Base-by-base conservation (phyloP, 1,140 invertebrate genomes). In the Pogonomyrmex californicus region DNA sequence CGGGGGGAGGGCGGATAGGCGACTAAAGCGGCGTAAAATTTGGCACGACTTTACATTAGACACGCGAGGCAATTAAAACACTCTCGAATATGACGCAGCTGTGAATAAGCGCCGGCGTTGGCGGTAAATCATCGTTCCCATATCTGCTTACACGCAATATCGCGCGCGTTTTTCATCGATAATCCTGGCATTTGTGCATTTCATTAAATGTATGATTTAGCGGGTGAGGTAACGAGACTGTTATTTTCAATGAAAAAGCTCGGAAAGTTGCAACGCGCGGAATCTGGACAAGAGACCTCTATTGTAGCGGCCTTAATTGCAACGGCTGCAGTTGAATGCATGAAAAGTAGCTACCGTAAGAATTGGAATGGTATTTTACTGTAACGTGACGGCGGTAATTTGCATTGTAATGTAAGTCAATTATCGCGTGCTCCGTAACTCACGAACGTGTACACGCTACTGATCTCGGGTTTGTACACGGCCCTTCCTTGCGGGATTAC, bases 321-420 rank as follows among this genome's bases (percentile, higher is more conserved):
- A 44, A 56, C 38, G 65, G 65, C 23, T 73, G 79, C 58, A 66
- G 56, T 12, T 51, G 33, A 17, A 44, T 75, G 71, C 36, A 78
- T 66, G 73, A 71, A 70, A 70, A 75, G 68, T 73, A 79, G 38
- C 70, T 54, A 51, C 49, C 66, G 75, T 81, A 79, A 79, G 81
- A 87, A 90, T 87, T 56, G 54, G 76, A 82, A 51, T 87, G 73
- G 70, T 54, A 81, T 76, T 90, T 87, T 60, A 56, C 85, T 33
- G 51, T 90, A 62, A 88, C 89, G 89, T 90, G 89, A 87, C 88
- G 36, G 23, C 30, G 56, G 86, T 90, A 90, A 90, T 90, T 90
- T 90, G 88, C 89, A 90, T 90, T 62, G 75, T 90, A 90, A 90
- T 87, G 89, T 62, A 81, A 90, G 89, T 90, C 89, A 87, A 90